Conservation (phyloP, 2,888 invertebrate genomes). For the Nymphalis c-album region DNA sequence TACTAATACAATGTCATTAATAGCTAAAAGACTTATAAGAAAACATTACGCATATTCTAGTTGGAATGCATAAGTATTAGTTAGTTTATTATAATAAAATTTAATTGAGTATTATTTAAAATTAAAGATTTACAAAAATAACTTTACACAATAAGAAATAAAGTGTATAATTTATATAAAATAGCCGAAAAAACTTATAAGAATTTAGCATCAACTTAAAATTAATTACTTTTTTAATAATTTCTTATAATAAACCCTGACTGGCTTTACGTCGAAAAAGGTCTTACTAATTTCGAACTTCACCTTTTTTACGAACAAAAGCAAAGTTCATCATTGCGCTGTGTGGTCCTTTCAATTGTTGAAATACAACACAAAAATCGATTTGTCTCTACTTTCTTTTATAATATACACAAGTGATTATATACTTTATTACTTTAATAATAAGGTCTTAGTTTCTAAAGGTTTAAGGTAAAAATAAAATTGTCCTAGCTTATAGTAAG, state of each 20-base stretch:
- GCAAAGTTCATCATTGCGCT: constrained; percentile 51
- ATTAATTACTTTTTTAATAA: too few relatives aligned
- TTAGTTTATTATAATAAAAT: too few relatives aligned
- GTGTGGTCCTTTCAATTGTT: constrained; percentile 48
- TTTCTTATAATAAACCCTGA: not conserved
- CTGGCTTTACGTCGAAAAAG: not conserved
- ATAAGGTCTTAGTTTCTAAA: constrained; percentile 28
- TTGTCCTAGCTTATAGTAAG: constrained; percentile 51
- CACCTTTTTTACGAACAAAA: constrained; percentile 42
- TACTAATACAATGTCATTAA: too few relatives aligned
- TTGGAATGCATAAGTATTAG: too few relatives aligned
- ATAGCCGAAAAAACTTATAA: too few relatives aligned
- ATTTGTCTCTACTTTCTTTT: constrained; percentile 24
- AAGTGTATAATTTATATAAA: too few relatives aligned
- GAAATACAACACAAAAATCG: constrained; percentile 33
- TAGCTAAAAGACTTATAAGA: too few relatives aligned
- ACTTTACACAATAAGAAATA: too few relatives aligned
- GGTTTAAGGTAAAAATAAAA: constrained; percentile 19
- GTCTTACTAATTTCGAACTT: constrained; percentile 34
- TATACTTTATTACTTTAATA: constrained; percentile 23
- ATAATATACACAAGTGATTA: constrained; percentile 16
- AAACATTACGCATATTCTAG: too few relatives aligned
- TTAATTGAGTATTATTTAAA: too few relatives aligned
- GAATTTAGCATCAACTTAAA: too few relatives aligned
- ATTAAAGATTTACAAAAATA: too few relatives aligned